phyloP scores from a whole-genome alignment of 2,113 vertebrate species.

The Meriones unguiculatus region DNA sequence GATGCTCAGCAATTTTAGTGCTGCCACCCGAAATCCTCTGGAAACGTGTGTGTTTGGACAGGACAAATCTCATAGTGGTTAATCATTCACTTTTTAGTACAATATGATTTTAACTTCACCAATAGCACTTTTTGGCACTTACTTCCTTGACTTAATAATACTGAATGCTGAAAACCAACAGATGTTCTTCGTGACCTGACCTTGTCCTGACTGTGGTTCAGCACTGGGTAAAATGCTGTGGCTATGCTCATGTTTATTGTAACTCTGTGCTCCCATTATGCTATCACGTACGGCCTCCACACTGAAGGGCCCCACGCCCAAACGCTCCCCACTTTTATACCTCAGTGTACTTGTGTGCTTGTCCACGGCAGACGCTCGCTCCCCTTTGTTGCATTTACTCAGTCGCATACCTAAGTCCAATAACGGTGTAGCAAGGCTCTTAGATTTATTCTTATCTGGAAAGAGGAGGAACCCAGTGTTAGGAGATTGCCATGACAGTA shows the following conservation, averaged over 20 bases:
- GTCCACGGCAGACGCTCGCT: background rate
- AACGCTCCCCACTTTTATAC: background rate
- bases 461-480: background rate
- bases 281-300: background rate
- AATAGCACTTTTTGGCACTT: background rate
- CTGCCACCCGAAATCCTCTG: background rate
- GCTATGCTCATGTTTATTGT: background rate
- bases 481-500: background rate
- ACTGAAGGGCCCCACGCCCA: background rate
- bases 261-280: background rate
- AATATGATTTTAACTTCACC: conserved; percentile 32
- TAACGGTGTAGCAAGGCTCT: background rate
- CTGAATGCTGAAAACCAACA: background rate
- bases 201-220: background rate
- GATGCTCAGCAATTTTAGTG: background rate
- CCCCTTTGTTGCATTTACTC: conserved; percentile 24
- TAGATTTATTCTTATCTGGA: background rate
- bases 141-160: background rate
- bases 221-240: background rate
- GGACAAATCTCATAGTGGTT: background rate
- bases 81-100: background rate
- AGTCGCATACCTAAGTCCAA: background rate
- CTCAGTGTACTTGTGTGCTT: background rate
- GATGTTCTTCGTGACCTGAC: background rate
- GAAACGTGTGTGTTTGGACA: background rate